A percentile compares a stretch with the other conserved stretches of the same genome.
Evolutionary conservation across 64 coral and sea anemone genomes (phyloP).

Genomic region (Montipora foliosa): DNA sequence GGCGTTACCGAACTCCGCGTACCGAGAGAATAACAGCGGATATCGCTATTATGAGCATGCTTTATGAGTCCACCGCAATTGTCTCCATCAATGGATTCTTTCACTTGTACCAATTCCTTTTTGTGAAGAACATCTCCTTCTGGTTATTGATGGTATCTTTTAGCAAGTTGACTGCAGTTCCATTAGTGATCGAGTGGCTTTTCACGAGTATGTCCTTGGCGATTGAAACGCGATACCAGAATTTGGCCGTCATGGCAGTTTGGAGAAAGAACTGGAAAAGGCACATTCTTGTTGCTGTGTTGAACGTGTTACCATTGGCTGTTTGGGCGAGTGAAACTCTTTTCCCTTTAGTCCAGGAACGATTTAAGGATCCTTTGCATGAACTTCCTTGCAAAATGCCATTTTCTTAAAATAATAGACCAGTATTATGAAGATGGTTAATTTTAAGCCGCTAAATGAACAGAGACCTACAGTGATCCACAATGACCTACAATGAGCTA

Average conservation of each 20-base stretch:
- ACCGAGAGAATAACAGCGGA: no score
- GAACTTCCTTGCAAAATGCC: background rate
- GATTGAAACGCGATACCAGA: background rate
- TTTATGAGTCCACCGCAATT: background rate
- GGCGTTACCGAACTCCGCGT: no score
- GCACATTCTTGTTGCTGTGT: background rate
- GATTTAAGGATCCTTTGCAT: background rate
- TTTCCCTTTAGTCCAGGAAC: background rate
- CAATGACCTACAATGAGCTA: no score
- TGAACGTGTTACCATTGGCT: background rate
- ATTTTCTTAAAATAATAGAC: background rate
- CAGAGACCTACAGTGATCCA: no score
- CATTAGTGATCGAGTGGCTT: background rate
- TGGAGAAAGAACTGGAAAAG: background rate
- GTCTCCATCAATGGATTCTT: background rate
- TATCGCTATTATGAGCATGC: no score
- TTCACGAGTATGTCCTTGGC: background rate
- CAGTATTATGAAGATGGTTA: no score
- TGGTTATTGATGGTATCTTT: background rate
- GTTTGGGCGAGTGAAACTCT: background rate
- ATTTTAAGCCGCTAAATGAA: no score
- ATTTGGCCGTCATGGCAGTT: constrained; percentile 4
- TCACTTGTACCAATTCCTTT: background rate
- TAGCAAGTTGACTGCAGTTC: background rate
- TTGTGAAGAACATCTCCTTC: background rate